Evolutionary conservation across 2,797 vertebrate genomes (phyloP).

Genomic region (Liparis tanakae): DNA sequence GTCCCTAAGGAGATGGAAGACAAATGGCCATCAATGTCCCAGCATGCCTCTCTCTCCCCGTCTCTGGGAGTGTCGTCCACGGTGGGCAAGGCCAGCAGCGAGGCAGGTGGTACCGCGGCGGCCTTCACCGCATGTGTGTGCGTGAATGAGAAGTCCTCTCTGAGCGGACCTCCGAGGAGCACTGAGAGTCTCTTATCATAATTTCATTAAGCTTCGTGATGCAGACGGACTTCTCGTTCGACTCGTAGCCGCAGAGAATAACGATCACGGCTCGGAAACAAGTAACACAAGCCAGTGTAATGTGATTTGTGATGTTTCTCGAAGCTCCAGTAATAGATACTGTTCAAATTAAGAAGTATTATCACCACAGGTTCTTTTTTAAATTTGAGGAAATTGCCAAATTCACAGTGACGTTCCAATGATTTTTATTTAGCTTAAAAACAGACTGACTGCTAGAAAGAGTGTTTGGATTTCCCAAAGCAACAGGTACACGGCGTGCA

Average conservation of each 20-base stretch:
- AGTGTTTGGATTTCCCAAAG: neutral
- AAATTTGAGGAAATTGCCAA: neutral
- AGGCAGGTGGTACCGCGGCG: neutral
- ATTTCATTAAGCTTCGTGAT: neutral
- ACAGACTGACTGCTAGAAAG: neutral
- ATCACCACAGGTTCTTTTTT: too few relatives aligned
- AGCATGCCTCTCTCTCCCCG: constrained; percentile 49
- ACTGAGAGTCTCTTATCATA: neutral
- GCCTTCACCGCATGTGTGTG: neutral
- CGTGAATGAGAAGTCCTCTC: neutral
- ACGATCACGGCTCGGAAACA: too few relatives aligned
- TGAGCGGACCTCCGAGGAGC: neutral
- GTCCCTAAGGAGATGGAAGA: constrained; percentile 71
- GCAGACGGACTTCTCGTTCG: neutral
- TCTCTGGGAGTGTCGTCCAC: constrained; percentile 24
- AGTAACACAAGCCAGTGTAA: too few relatives aligned
- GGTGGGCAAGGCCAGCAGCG: constrained; percentile 7
- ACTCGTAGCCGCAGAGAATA: too few relatives aligned
- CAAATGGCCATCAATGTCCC: constrained; percentile 73
- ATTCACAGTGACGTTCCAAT: neutral
- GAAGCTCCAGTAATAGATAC: too few relatives aligned
- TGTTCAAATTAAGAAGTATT: too few relatives aligned
- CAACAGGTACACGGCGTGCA: neutral
- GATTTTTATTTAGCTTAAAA: neutral
- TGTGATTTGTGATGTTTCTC: too few relatives aligned